Base-by-base conservation (phyloP, 2,888 invertebrate species). In the Blastobasis adustella region DNA sequence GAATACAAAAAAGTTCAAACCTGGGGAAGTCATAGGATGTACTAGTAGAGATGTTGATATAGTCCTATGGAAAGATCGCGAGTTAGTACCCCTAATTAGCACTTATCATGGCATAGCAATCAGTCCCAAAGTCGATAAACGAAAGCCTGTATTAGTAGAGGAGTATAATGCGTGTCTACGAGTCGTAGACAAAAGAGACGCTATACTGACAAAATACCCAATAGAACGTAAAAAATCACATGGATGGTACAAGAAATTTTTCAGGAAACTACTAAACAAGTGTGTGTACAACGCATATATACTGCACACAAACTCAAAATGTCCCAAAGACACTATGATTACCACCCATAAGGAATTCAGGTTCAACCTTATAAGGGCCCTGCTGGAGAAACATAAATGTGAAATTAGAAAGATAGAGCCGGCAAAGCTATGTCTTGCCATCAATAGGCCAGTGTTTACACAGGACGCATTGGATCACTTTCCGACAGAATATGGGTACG, bases 171-270 rank as follows among this genome's bases (percentile, higher is more conserved):
- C 52, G 5, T 45, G 51, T 37, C 42, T 23, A 46, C 50, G 43
- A 10, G 46, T 43, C 37, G 10, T 39, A 10, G 46, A 46, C 37
- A 46, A 37, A 46, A 46, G 38, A 37, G 46, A 46, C 46, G 37
- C 37, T 37, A 7, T 58, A 46, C 46, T 60, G 5, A 48, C 62
- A 7, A 56, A 50, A 52, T 66, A 63, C 42, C 66, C 62, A 5
- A 52, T 63, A 5, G 66, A 65, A 49, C 37, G 64, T 5, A 61
- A 58, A 50, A 37, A 58, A 9, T 56, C 56, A 5, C 52, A 10
- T 6, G 46, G 62, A 0, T 67, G 65, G 66, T 65, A 64, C 50
- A 61, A 65, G 47, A 63, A 62, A 53, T 38, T 66, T 0, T 63
- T 66, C 23, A 37, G 50, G 0, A 43, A 58, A 9, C 47, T 62